phyloP scores from a whole-genome alignment of 1,140 invertebrate genomes.

The Heliconius himera region DNA sequence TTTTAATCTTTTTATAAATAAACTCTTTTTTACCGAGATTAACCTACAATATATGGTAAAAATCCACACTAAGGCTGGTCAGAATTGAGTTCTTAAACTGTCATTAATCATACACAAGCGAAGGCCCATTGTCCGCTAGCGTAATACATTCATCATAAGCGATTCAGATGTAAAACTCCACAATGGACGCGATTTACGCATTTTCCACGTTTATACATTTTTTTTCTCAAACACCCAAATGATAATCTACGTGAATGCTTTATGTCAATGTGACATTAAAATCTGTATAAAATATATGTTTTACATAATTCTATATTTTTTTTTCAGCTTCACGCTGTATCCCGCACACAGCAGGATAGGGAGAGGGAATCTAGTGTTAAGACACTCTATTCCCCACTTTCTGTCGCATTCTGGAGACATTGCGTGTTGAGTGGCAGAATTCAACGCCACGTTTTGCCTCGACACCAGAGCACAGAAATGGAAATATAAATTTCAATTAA shows the following conservation, averaged over 20 bases:
- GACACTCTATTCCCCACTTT: no score
- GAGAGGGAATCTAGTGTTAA: no score
- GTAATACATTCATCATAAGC: constrained; percentile 38
- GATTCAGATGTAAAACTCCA: constrained; percentile 37
- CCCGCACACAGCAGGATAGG: no score
- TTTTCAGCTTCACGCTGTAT: neutral
- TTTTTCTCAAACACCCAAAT: neutral
- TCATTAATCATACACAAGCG: constrained; percentile 38
- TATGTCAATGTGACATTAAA: neutral
- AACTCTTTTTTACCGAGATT: neutral
- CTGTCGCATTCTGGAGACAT: no score
- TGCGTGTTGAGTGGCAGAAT: no score
- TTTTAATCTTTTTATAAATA: neutral
- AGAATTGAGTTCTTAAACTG: constrained; percentile 39
- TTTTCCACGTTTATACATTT: constrained; percentile 10
- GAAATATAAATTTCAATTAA: no score
- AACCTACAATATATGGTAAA: neutral
- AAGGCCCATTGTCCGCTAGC: constrained; percentile 33
- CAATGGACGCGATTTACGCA: constrained; percentile 27
- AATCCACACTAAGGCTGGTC: constrained; percentile 18
- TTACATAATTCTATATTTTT: neutral
- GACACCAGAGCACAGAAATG: no score
- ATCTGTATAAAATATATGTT: neutral
- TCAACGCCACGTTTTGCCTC: no score
- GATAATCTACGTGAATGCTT: constrained; percentile 19